Evolutionary conservation across 2,113 vertebrate genomes (phyloP), one percentile per base, ranked within the genome.

Genomic region (Sardina pilchardus): DNA sequence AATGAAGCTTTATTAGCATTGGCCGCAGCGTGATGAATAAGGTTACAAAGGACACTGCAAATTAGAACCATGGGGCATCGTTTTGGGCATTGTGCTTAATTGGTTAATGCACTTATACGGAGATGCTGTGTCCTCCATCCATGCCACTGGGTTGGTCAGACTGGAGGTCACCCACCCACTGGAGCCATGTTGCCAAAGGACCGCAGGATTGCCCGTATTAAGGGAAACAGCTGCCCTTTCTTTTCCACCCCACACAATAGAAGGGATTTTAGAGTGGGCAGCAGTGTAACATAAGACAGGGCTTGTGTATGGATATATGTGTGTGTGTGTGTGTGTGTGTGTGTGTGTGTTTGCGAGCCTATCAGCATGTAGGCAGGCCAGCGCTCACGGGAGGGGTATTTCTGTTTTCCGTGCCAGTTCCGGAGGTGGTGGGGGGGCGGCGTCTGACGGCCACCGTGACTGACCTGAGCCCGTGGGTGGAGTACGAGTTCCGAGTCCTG

Each of bases 401-500:
- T 36, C 12, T 34, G 30, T 34, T 78, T 92, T 89, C 89, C 82
- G 34, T 92, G 91, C 87, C 84, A 99, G 97, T 98, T 86, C 97
- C 98, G 10, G 97, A 98, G 85, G 56, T 97, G 89, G 95, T 99
- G 6, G 96, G 96, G 0, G 98, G 98, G 84, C 94, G 94, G 84
- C 97, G 94, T 0, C 95, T 99, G 93, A 98, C 96, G n/a, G 97
- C 98, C 0, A 97, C 96, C 0, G 98, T 99, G 91, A 97, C 97
- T 89, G 96, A 97, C 75, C 93, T 99, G 91, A 99, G 96, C 93
- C 97, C 98, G 0, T 99, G 98, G 98, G 98, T 99, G 0, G 98
- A 99, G 88, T 99, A 99, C 14, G 97, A 99, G 87, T 99, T 98
- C 91, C 93, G 98, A 24, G 96, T 97, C 0, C 96, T 99, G 86